Evolutionary conservation across 1,140 invertebrate genomes (phyloP).

Genomic region (Vanessa tameamea): DNA sequence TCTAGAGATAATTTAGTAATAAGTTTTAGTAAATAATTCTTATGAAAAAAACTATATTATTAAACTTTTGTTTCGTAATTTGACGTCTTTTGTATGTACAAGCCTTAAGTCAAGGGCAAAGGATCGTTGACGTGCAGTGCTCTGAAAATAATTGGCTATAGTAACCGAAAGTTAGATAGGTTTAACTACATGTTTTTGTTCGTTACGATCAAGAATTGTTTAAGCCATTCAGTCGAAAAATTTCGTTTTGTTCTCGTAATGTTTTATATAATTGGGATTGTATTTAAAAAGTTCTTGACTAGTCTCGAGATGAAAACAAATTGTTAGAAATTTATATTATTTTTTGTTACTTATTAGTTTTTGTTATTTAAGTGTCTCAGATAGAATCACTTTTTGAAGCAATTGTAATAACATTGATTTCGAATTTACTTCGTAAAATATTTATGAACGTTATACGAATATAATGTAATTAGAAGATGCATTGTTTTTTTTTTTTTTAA

Average conservation of each 20-base stretch:
- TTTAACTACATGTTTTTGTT: neutral
- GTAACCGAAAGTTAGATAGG: neutral
- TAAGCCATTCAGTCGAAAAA: neutral
- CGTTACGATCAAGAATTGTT: neutral
- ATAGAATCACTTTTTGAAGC: too few species aligned
- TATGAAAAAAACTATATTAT: too few species aligned
- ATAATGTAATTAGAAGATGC: too few species aligned
- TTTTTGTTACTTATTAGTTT: neutral
- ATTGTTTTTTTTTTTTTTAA: too few species aligned
- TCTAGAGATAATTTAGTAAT: too few species aligned
- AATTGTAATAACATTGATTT: too few species aligned
- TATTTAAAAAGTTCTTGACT: neutral
- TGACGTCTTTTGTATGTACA: too few species aligned
- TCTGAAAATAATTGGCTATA: conserved; percentile 5
- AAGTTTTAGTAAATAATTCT: too few species aligned
- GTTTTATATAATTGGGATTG: neutral
- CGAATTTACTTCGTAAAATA: too few species aligned
- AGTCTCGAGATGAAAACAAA: neutral
- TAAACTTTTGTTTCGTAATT: too few species aligned
- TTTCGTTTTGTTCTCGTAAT: neutral
- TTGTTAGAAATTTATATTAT: neutral
- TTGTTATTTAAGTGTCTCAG: neutral
- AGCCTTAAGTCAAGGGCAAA: conserved; percentile 9
- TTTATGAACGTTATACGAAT: too few species aligned
- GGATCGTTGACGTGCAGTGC: neutral